phyloP scores from a whole-genome alignment of 2,113 vertebrate genomes.

The Neopipo cinnamomea region DNA sequence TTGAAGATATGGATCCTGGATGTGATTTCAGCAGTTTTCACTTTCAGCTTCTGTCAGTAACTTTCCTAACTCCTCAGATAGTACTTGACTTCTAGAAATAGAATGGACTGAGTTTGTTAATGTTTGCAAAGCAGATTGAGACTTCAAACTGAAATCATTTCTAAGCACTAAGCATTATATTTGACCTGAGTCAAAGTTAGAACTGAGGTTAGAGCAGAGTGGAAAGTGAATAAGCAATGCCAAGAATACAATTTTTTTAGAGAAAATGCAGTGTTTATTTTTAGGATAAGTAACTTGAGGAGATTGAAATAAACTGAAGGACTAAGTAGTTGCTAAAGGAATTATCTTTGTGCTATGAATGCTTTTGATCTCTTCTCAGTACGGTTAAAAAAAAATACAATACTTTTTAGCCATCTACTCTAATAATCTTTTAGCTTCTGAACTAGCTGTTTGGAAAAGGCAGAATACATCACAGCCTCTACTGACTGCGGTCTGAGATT shows the following conservation, averaged over 20 bases:
- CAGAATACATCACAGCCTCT: not conserved
- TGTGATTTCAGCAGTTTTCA: not conserved
- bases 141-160: not conserved
- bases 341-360: not conserved
- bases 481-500: not conserved
- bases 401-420: not conserved
- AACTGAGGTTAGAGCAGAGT: not conserved
- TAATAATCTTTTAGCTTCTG: not conserved
- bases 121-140: not conserved
- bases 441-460: not conserved
- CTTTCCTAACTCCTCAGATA: not conserved
- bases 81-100: not conserved
- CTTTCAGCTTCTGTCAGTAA: not conserved
- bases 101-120: not conserved
- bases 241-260: not conserved
- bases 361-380: not conserved
- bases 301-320: not conserved
- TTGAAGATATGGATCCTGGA: not conserved
- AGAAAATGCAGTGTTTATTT: not conserved
- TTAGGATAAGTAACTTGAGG: not conserved
- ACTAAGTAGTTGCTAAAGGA: conserved; percentile 1
- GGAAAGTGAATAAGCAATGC: not conserved
- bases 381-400: not conserved
- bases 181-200: not conserved
- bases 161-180: not conserved